Conservation (phyloP, 2,888 invertebrate genomes). For the Druceiella hillmani region DNA sequence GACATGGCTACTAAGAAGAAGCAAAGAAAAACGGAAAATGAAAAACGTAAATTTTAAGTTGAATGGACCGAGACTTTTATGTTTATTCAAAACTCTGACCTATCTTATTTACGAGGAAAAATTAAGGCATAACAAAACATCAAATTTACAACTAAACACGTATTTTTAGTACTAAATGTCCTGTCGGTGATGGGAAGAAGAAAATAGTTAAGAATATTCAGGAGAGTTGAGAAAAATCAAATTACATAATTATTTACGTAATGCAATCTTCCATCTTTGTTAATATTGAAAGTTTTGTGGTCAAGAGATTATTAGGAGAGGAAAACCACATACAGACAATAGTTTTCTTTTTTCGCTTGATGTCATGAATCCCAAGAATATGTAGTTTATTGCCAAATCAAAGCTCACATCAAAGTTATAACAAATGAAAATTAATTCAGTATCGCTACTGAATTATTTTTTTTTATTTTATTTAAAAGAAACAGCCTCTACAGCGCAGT, state of each 20-base stretch:
- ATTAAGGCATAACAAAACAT: too few species aligned
- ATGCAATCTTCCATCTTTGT: constrained; percentile 20
- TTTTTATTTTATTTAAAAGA: too few species aligned
- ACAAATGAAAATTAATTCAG: too few species aligned
- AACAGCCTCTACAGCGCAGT: too few species aligned
- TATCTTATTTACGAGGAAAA: too few species aligned
- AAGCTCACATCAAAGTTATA: too few species aligned
- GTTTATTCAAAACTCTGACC: constrained; percentile 18
- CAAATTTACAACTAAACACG: constrained; percentile 18
- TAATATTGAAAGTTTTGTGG: constrained; percentile 19
- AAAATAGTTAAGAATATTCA: constrained; percentile 21
- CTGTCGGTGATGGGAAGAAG: constrained; percentile 20
- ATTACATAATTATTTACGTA: constrained; percentile 15
- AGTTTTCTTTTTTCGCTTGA: too few species aligned
- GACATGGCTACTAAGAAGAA: constrained; percentile 10
- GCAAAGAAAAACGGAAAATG: constrained; percentile 19
- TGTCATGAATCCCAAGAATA: too few species aligned
- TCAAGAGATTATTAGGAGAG: too few species aligned
- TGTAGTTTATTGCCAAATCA: too few species aligned
- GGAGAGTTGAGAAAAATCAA: constrained; percentile 13
- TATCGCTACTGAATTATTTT: too few species aligned
- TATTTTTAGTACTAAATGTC: constrained; percentile 23
- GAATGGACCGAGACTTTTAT: constrained; percentile 17
- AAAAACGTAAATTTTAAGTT: constrained; percentile 16
- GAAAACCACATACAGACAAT: too few species aligned